A percentile compares a stretch with the other conserved stretches of the same genome.
phyloP scores from a whole-genome alignment of 1,140 invertebrate species.

The Bombus polaris region DNA sequence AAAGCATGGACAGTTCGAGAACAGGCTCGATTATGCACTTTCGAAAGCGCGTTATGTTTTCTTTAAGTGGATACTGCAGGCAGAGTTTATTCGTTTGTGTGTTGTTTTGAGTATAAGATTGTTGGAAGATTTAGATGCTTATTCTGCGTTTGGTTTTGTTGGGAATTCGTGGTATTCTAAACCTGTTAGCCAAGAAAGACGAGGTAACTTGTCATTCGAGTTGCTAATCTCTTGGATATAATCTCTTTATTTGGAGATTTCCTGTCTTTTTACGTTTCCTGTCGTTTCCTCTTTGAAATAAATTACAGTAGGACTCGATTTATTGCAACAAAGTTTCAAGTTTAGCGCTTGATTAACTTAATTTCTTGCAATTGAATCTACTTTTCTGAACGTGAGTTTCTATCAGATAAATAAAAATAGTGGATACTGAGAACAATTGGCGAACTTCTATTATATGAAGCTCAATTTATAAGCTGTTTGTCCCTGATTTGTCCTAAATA shows the following conservation, averaged over 20 bases:
- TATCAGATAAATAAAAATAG: too few species aligned
- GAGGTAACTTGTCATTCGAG: too few species aligned
- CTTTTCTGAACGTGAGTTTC: too few species aligned
- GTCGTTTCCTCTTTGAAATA: not conserved
- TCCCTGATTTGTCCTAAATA: too few species aligned
- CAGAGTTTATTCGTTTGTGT: not conserved
- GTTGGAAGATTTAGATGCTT: not conserved
- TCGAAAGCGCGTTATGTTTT: not conserved
- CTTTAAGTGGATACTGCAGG: not conserved
- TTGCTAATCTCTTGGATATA: not conserved
- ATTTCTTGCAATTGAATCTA: too few species aligned
- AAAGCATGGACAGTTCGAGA: not conserved
- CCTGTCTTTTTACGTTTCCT: not conserved
- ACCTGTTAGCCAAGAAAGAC: not conserved
- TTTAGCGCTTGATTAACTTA: too few species aligned
- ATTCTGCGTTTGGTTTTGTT: not conserved
- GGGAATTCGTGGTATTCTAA: not conserved
- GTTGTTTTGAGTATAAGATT: not conserved
- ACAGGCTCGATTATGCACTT: conserved; percentile 27
- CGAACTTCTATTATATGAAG: too few species aligned
- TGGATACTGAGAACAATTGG: too few species aligned
- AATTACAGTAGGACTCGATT: too few species aligned
- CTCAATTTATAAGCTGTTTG: too few species aligned
- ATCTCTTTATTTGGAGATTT: not conserved
- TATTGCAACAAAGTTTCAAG: too few species aligned